Base-by-base conservation (phyloP, 23 tunicate species). In the Halocynthia aurantium region DNA sequence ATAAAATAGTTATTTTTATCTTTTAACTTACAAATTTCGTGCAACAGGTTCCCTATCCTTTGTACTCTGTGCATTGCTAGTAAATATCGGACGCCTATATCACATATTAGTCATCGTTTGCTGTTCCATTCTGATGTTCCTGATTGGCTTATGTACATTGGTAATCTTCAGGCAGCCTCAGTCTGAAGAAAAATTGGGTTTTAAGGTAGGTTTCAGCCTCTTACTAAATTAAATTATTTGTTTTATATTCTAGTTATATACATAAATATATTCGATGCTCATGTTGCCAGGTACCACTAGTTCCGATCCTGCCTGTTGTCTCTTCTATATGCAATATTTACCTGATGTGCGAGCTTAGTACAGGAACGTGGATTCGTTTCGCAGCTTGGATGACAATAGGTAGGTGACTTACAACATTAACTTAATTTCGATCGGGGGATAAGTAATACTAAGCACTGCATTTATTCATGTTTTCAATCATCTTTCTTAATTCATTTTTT, bases 331-430 rank as follows among this genome's bases (percentile, higher is more conserved):
- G 90, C 22, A 91, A 91, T 65, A 76, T 91, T 66, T 91, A 84
- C 52, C 84, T 91, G 8, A 91, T 91, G 97, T 91, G 97, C 76
- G 87, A 85, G 64, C 70, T 91, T 61, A 84, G 86, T 66, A 6
- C 53, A 50, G 82, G 77, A 53, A 91, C 97, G 51, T 91, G 97
- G 97, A 70, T 91, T 22, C 77, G 91, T 66, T 91, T 91, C 69
- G 73, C 87, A 21, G 86, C 85, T 15, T 91, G 97, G 97, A 84
- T 85, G 87, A 81, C 71, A 18, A 72, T 91, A 17, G 97, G 97
- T 91, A 71, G 58, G 80, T 80, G 9, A 15, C 17, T 58, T n/a
- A n/a, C 63, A 13, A n/a, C 17, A n/a, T 58, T 4, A 1, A 31
- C 44, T 31, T 31, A 31, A 31, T 31, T 31, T 31, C 4, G 44